phyloP scores from a whole-genome alignment of 1,140 invertebrate genomes.

The Trichogramma pretiosum region DNA sequence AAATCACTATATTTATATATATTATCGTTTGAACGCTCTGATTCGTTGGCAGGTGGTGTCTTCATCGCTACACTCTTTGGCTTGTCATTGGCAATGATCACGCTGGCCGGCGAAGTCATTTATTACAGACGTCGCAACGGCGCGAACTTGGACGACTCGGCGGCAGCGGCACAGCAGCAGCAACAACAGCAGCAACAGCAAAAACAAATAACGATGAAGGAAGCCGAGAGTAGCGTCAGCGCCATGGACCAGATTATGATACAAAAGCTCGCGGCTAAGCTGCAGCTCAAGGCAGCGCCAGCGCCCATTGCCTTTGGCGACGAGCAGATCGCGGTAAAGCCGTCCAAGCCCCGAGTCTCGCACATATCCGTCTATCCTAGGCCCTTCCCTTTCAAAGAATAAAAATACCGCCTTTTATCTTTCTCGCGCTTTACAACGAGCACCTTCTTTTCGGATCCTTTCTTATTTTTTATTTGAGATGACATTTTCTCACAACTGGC shows the following conservation, averaged over 20 bases:
- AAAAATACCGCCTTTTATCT: constrained; percentile 1
- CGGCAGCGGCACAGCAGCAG: constrained; percentile 9
- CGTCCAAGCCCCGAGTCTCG: constrained; percentile 37
- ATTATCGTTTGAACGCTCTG: too few species aligned
- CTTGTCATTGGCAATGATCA: constrained; percentile 70
- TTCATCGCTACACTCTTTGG: constrained; percentile 83
- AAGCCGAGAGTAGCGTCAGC: constrained; percentile 2
- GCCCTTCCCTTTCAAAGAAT: constrained; percentile 39
- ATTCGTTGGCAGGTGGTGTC: constrained; percentile 75
- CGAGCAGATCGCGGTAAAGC: constrained; percentile 8
- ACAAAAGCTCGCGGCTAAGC: constrained; percentile 32
- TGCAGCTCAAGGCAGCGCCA: constrained; percentile 44
- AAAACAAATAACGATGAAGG: too few species aligned
- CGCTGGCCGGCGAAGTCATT: constrained; percentile 67
- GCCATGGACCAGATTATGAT: constrained; percentile 28
- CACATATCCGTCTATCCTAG: constrained; percentile 48
- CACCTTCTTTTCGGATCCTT: too few species aligned
- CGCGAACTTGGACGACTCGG: not conserved
- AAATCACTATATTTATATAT: too few species aligned
- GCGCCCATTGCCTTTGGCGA: constrained; percentile 30
- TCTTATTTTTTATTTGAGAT: too few species aligned
- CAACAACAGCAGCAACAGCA: constrained; percentile 30
- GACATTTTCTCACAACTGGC: too few species aligned
- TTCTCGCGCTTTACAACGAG: too few species aligned
- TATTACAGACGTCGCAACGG: constrained; percentile 55